Base-by-base conservation (phyloP, 1,140 invertebrate genomes). In the Grapholita molesta region DNA sequence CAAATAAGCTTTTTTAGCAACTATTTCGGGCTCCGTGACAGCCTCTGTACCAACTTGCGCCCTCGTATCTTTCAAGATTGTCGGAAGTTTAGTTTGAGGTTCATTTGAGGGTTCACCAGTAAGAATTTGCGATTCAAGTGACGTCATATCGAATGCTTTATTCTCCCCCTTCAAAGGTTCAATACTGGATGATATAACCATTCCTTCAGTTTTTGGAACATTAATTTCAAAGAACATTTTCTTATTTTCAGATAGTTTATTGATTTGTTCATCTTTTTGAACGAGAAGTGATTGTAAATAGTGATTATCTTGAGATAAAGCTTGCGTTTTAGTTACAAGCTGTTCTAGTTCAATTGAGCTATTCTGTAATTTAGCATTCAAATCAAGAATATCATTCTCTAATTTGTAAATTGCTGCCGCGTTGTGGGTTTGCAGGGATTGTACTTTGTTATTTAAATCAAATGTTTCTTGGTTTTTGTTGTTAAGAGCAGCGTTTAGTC, bases 1-100 rank as follows among this genome's bases (percentile, higher is more conserved):
- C 1, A 92, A 30, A 73, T 93, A 94, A 0, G 93, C 86, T 70
- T 91, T 93, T 78, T 93, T 92, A 35, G 93, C 86, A 70, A 89
- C 79, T 33, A 94, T 93, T 0, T 84, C 23, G 32, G 89, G 87
- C 79, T 93, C 93, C 7, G 79, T 79, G 6, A 73, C 57, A 15
- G 64, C 55, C 30, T 21, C 28, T 64, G 35, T 7, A 38, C 35
- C 32, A 33, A 65, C 48, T 28, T 82, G 75, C 64, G 71, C 68
- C 53, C 80, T 73, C 32, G 72, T 66, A 30, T 71, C 67, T 70
- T 88, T 72, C 66, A 80, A 52, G 23, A 69, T 68, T 66, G 82
- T 82, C 70, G 86, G 81, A 9, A 55, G 35, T 55, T 72, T 69
- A 6, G 65, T 12, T 70, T 66, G 9, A 42, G 42, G 18, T 70